Base-by-base conservation (phyloP, 2,888 invertebrate genomes). In the Smittia sp. region DNA sequence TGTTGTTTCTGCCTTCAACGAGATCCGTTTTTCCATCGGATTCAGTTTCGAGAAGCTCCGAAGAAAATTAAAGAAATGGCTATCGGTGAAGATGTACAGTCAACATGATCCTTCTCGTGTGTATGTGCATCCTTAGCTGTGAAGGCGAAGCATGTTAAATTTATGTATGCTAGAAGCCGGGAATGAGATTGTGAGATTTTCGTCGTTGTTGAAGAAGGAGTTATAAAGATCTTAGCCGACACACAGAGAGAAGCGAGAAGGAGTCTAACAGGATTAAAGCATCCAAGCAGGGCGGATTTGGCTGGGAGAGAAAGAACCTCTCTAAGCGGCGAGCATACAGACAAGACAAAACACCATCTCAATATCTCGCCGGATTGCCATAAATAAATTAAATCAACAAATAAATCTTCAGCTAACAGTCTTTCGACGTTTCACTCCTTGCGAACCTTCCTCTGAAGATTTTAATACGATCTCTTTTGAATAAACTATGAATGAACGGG, bases 181-280 rank as follows among this genome's bases (percentile, higher is more conserved):
- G 69, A 69, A 69, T 69, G 69, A 69, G 69, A 72, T 72, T 72
- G 32, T 72, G 32, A 62, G 72, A 72, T 72, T 72, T 72, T 39
- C 22, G 58, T 63, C 63, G 20, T n/a, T 46, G 46, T 2, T 6
- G 46, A 46, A 46, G 46, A 58, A 58, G 20, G 58, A 58, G 58
- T 58, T 58, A 58, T 18, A 22, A 22, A 22, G 58, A 58, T 58
- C 58, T 58, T 58, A 58, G 58, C 58, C 58, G 22, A 22, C 58
- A 58, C 6, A 22, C 18, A 58, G 20, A 20, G 58, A 58, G 3
- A n/a, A 46, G 6, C 58, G 58, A 58, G 22, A 58, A 58, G n/a
- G 58, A 74, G 70, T 75, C 75, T 75, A 75, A 75, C 75, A 75
- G 75, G 75, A 75, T 75, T 75, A 75, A 75, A 66, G 70, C 75